A percentile compares a stretch with the other conserved stretches of the same genome.
Conservation (phyloP, 2,113 vertebrate species). For the Myrmecophaga tridactyla region DNA sequence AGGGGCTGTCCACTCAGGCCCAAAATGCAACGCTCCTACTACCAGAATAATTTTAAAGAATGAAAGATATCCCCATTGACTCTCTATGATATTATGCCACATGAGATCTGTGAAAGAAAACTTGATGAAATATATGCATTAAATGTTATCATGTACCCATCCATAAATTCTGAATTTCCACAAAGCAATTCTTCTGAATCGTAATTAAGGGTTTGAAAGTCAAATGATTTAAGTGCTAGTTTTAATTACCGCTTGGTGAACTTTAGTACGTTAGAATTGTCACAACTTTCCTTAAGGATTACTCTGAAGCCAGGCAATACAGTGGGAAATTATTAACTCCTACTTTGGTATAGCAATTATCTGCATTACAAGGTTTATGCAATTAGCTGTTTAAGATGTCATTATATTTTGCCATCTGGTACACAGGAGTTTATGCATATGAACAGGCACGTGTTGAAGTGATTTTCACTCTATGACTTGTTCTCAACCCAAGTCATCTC, state of each 20-base stretch:
- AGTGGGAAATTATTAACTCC: constrained; percentile 89
- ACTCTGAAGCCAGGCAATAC: constrained; percentile 87
- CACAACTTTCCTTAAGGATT: constrained; percentile 90
- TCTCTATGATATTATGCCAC: not conserved
- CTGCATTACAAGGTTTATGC: constrained; percentile 90
- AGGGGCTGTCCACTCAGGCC: not conserved
- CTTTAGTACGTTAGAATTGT: constrained; percentile 87
- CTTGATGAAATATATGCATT: constrained; percentile 75
- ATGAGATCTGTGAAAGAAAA: constrained; percentile 30
- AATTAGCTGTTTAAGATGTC: constrained; percentile 90
- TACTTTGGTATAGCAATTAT: constrained; percentile 88
- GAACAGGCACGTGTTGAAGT: constrained; percentile 86
- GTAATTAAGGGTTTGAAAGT: constrained; percentile 89
- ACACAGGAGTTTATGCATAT: constrained; percentile 89
- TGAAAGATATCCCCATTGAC: not conserved
- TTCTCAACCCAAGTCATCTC: constrained; percentile 87
- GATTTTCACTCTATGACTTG: constrained; percentile 88
- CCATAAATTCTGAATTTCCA: constrained; percentile 83
- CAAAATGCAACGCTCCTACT: not conserved
- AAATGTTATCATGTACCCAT: constrained; percentile 75
- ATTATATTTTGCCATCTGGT: constrained; percentile 91
- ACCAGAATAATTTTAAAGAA: not conserved
- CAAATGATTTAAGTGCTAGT: constrained; percentile 88
- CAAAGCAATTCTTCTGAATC: constrained; percentile 83
- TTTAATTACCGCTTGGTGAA: constrained; percentile 89